phyloP scores from a whole-genome alignment of 2,113 vertebrate species.

The Zootoca vivipara region DNA sequence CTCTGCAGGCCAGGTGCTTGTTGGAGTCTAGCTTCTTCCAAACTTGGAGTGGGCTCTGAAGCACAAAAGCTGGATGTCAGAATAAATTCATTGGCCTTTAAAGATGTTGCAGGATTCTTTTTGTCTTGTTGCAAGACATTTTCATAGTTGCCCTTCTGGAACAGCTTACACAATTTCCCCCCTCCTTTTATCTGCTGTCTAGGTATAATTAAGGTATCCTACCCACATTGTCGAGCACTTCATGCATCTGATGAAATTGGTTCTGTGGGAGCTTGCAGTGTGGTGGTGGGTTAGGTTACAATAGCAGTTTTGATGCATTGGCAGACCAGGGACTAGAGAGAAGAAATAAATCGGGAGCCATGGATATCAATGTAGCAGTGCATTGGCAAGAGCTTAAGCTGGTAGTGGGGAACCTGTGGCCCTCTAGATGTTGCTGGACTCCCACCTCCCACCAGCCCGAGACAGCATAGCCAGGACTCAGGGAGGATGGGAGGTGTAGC shows the following conservation, averaged over 20 bases:
- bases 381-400: accelerated
- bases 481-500: no score
- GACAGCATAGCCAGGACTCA: no score
- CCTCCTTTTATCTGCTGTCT: not conserved
- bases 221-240: not conserved
- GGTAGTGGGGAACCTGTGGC: not conserved
- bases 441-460: no score
- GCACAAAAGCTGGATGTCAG: not conserved
- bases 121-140: not conserved
- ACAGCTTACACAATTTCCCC: not conserved
- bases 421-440: no score
- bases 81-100: not conserved
- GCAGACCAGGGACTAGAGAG: not conserved
- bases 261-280: not conserved
- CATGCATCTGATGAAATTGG: not conserved
- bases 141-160: not conserved
- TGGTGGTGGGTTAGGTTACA: not conserved
- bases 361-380: accelerated
- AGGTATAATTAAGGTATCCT: not conserved
- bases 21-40: no score
- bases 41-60: not conserved
- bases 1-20: no score
- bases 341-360: accelerated
- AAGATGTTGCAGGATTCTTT: not conserved
- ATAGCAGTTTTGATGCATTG: no score